Percentiles rank a stretch among this genome's conserved stretches.
These are phyloP conservation scores for Lagodon rhomboides DNA, from an alignment of 2,797 vertebrate genomes.

Conservation along the genomic window DNA sequence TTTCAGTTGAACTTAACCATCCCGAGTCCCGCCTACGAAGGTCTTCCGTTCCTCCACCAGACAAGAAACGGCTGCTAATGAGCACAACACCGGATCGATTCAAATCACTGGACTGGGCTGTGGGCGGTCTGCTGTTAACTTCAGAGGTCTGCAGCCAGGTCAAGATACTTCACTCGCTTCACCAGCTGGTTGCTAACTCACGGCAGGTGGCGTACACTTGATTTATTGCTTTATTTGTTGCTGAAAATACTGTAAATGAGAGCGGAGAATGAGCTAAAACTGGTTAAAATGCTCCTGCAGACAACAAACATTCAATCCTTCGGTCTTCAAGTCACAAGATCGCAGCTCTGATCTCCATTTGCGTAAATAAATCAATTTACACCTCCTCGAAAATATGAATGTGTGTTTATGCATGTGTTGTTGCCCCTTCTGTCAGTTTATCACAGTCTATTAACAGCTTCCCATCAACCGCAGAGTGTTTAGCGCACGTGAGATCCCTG, in stretches of 20 bases:
- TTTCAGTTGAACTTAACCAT: not conserved
- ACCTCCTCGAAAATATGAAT: constrained; percentile 22
- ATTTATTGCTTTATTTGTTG: not conserved
- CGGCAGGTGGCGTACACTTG: not conserved
- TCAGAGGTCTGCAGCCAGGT: not conserved
- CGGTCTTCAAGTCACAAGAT: constrained; percentile 15
- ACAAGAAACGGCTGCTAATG: not conserved
- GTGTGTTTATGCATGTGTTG: constrained; percentile 7
- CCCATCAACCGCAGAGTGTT: constrained; percentile 24
- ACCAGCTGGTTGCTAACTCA: not conserved
- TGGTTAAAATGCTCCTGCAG: not conserved
- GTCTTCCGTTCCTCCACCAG: not conserved
- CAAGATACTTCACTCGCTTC: not conserved
- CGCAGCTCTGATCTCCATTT: constrained; percentile 41
- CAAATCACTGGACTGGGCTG: not conserved
- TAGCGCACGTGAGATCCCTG: constrained; percentile 28
- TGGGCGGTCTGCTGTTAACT: too few relatives aligned
- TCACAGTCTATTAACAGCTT: constrained; percentile 49
- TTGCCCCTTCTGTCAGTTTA: constrained; percentile 29
- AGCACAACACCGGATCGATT: not conserved
- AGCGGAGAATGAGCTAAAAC: not conserved
- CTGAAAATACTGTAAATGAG: not conserved
- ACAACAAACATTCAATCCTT: not conserved
- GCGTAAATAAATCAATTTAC: constrained; percentile 46
- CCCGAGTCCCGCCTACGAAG: not conserved